Percentiles rank a stretch among this genome's conserved stretches.
Conservation (phyloP, 2,797 vertebrate species). For the Pelobates cultripes region DNA sequence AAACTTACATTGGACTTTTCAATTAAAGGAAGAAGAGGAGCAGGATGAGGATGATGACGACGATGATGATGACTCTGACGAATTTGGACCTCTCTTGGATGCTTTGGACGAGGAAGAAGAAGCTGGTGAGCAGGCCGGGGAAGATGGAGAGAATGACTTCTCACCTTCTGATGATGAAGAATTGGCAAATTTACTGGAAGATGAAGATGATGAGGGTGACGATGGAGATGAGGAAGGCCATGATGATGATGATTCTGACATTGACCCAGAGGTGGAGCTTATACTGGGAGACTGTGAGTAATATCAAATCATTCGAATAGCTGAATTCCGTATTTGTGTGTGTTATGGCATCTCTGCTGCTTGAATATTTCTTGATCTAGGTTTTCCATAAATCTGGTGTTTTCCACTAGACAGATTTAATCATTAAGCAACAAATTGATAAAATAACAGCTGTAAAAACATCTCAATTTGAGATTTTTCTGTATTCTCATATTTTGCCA, state of each 20-base stretch:
- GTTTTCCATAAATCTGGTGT: too few species aligned
- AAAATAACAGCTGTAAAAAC: too few species aligned
- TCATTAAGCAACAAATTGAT: too few species aligned
- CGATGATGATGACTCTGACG: conserved; percentile 86
- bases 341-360: too few species aligned
- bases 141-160: conserved; percentile 90
- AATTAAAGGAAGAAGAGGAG: conserved; percentile 85
- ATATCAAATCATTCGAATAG: neutral
- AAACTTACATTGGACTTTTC: neutral
- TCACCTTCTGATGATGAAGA: conserved; percentile 94
- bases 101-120: conserved; percentile 87
- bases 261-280: conserved; percentile 83
- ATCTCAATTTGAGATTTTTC: too few species aligned
- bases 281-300: conserved; percentile 92
- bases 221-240: conserved; percentile 91
- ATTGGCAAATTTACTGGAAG: conserved; percentile 87
- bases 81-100: conserved; percentile 84
- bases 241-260: conserved; percentile 68
- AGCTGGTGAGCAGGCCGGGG: conserved; percentile 86
- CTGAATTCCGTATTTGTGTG: too few species aligned
- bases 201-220: conserved; percentile 88
- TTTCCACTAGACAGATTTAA: too few species aligned
- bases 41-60: conserved; percentile 86
- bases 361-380: too few species aligned
- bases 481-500: too few species aligned